phyloP scores from a whole-genome alignment of 2,888 invertebrate genomes.

The Trissoscelio sp. region DNA sequence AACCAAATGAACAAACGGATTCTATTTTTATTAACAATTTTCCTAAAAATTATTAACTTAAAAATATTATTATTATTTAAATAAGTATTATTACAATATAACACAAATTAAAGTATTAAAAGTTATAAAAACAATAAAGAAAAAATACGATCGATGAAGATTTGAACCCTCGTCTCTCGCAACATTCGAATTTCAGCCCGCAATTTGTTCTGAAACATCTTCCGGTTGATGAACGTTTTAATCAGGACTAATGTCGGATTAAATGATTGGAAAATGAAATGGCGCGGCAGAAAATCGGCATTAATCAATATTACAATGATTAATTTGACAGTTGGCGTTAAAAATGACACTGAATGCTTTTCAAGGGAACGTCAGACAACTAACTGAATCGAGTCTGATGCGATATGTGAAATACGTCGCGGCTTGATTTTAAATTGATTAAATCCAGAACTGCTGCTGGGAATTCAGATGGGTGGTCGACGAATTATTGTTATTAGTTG shows the following conservation, averaged over 20 bases:
- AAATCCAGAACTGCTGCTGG: constrained; percentile 65
- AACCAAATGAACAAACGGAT: no score
- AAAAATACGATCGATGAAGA: no score
- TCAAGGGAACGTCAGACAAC: constrained; percentile 50
- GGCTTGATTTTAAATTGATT: constrained; percentile 68
- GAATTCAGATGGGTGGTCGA: constrained; percentile 64
- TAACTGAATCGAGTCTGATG: constrained; percentile 58
- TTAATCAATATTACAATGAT: constrained; percentile 59
- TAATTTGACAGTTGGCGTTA: constrained; percentile 53
- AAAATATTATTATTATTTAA: no score
- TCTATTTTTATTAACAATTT: no score
- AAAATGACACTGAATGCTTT: constrained; percentile 59
- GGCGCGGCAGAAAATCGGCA: constrained; percentile 26
- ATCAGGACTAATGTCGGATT: constrained; percentile 37
- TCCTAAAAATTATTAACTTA: no score
- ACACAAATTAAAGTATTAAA: no score
- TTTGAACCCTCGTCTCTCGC: no score
- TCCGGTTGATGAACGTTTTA: constrained; percentile 21
- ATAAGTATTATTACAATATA: no score
- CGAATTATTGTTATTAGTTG: constrained; percentile 69
- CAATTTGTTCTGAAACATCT: no score
- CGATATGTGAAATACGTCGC: constrained; percentile 59
- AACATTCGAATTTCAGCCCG: no score
- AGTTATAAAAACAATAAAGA: no score
- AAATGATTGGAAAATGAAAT: constrained; percentile 41